A percentile compares a stretch with the other conserved stretches of the same genome.
Evolutionary conservation across 2,888 invertebrate genomes (phyloP).

Genomic region (Dryomyza anilis): DNA sequence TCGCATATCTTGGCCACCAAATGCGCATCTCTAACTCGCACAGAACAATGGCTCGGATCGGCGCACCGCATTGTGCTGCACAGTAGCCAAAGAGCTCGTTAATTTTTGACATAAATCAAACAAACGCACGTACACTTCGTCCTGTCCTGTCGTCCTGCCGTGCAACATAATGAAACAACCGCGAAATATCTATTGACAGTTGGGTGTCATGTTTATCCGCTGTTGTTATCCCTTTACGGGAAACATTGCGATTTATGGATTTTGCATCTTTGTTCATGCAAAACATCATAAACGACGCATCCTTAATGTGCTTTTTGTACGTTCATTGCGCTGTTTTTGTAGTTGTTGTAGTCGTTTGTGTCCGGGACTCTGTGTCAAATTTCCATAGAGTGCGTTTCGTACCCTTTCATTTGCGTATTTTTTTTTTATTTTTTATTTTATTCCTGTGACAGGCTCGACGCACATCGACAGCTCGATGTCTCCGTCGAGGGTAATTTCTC

Average conservation of each 20-base stretch:
- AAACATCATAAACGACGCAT: slow-evolving; percentile 52
- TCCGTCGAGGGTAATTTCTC: slow-evolving; percentile 54
- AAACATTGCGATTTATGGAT: slow-evolving; percentile 58
- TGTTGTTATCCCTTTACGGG: slow-evolving; percentile 57
- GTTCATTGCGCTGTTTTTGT: slow-evolving; percentile 30
- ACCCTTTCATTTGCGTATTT: slow-evolving; percentile 38
- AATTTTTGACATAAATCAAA: slow-evolving; percentile 61
- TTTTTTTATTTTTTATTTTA: slow-evolving; percentile 36
- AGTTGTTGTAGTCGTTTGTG: slow-evolving; percentile 39
- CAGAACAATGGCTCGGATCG: neutral
- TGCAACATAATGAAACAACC: slow-evolving; percentile 56
- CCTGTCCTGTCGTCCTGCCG: neutral
- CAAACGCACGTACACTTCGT: slow-evolving; percentile 46
- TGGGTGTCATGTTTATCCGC: slow-evolving; percentile 63
- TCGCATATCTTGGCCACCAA: neutral
- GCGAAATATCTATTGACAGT: slow-evolving; percentile 62
- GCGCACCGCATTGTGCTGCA: neutral
- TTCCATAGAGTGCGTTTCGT: slow-evolving; percentile 51
- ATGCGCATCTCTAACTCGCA: neutral
- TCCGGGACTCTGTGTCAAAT: slow-evolving; percentile 53
- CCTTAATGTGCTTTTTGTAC: slow-evolving; percentile 35
- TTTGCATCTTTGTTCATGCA: slow-evolving; percentile 36
- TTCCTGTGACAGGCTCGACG: slow-evolving; percentile 43
- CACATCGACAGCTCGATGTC: too few species aligned
- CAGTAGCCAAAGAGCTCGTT: slow-evolving; percentile 33